Evolutionary conservation across 2,113 vertebrate species (phyloP), one percentile per base, ranked within the genome.

Genomic region (Aramus guarauna): DNA sequence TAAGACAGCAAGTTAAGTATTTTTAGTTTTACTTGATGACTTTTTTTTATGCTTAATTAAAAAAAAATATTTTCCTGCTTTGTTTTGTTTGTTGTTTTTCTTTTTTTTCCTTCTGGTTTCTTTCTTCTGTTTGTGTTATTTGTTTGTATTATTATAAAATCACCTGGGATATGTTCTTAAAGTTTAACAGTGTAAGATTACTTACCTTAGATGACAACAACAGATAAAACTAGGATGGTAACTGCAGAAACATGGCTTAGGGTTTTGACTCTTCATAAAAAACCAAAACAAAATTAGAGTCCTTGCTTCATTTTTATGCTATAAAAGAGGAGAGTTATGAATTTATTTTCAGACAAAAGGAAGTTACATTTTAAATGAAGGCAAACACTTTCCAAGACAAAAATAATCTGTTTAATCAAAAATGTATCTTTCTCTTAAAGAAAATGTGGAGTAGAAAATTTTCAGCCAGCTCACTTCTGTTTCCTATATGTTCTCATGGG

Each of bases 391-490:
- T 16, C 45, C 34, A 75, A 60, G 73, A 12, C 53, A 92, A 77
- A 74, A 95, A 75, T 7, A 7, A 13, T n/a, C 73, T 63, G 26
- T 90, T 96, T 91, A 91, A 82, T 93, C 53, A 90, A 91, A 96
- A 95, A 90, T 88, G 6, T 20, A 82, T 79, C 27, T 79, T 96
- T 91, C 69, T 91, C 77, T 96, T 89, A 95, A 75, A 85, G 84
- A 78, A 95, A 95, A 90, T 18, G 27, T 37, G 13, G 56, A 75
- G 30, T n/a, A 90, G 53, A 69, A 90, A 78, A 64, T 91, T 92
- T 90, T 92, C 85, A 95, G 66, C 24, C 69, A 88, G 56, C 53
- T 85, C 74, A 58, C 30, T 95, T 96, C 73, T 88, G 43, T 88
- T 95, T 92, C 73, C 41, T 83, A 55, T 69, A 41, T 13, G n/a